Conservation (phyloP, 2,113 vertebrate genomes). For the Neodontobutis hainanensis region DNA sequence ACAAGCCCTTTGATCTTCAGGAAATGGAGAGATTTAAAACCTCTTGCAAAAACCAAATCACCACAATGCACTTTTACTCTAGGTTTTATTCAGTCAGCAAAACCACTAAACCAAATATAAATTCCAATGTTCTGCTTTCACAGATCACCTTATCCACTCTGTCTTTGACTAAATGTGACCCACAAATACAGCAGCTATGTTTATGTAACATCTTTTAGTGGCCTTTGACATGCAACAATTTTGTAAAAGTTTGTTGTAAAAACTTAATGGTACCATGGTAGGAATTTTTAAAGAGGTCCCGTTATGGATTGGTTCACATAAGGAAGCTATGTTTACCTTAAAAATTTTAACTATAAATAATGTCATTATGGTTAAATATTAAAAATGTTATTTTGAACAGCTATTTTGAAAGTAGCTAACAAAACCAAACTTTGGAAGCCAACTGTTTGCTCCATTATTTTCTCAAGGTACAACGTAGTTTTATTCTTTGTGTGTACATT, state of each 20-base stretch:
- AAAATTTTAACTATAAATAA: slow-evolving; percentile 20
- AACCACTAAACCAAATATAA: slow-evolving; percentile 64
- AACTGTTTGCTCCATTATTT: slow-evolving; percentile 38
- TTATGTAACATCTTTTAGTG: slow-evolving; percentile 1
- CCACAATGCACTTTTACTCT: slow-evolving; percentile 55
- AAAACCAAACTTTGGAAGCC: slow-evolving; percentile 10
- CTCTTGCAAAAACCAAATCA: slow-evolving; percentile 39
- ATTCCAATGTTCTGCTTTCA: slow-evolving; percentile 35
- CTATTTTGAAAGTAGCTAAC: slow-evolving; percentile 25
- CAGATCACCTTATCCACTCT: slow-evolving; percentile 37
- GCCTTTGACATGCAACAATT: slow-evolving; percentile 2
- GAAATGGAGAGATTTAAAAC: slow-evolving; percentile 26
- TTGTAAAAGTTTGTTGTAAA: background rate
- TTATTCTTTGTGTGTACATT: slow-evolving; percentile 74
- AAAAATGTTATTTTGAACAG: slow-evolving; percentile 10
- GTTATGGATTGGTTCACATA: slow-evolving; percentile 58
- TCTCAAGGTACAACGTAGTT: slow-evolving; percentile 76
- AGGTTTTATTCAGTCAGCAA: slow-evolving; percentile 45
- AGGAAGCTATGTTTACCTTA: slow-evolving; percentile 32
- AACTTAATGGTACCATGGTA: slow-evolving; percentile 53
- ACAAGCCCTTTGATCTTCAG: slow-evolving; percentile 20
- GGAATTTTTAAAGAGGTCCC: slow-evolving; percentile 34
- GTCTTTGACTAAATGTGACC: slow-evolving; percentile 12
- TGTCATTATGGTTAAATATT: slow-evolving; percentile 18
- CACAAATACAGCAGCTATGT: slow-evolving; percentile 14